Evolutionary conservation across 2,797 vertebrate genomes (phyloP).

Genomic region (Mormyrus hasselquistii): DNA sequence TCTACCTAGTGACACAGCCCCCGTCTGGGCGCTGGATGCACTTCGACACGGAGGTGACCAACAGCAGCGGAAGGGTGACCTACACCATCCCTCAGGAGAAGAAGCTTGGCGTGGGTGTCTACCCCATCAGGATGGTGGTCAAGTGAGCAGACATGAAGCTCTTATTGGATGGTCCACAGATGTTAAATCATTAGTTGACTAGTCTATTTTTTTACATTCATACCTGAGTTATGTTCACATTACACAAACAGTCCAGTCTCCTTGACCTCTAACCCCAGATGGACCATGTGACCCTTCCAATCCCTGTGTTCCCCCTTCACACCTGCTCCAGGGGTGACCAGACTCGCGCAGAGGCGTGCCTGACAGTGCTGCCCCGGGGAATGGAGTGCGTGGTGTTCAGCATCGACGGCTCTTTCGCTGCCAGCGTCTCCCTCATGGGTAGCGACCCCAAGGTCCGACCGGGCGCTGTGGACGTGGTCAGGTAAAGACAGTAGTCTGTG

Average conservation of each 20-base stretch:
- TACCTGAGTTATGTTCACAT: background rate
- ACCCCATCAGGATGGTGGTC: constrained; percentile 81
- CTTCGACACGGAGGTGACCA: constrained; percentile 75
- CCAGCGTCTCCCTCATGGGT: constrained; percentile 97
- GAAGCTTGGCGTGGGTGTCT: constrained; percentile 72
- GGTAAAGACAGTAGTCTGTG: constrained; percentile 52
- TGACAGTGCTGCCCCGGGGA: constrained; percentile 78
- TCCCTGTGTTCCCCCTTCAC: background rate
- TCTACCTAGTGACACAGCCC: constrained; percentile 74
- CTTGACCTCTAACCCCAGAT: background rate
- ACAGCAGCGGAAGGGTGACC: constrained; percentile 71
- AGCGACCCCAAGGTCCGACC: constrained; percentile 96
- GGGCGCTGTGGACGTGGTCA: constrained; percentile 91
- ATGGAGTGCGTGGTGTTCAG: constrained; percentile 97
- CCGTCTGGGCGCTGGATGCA: constrained; percentile 75
- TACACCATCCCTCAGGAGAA: constrained; percentile 68
- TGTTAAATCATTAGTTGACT: background rate
- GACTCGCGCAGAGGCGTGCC: constrained; percentile 88
- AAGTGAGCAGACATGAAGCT: constrained; percentile 51
- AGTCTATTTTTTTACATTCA: background rate
- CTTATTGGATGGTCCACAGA: background rate
- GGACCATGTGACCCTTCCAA: background rate
- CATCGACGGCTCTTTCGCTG: constrained; percentile 93
- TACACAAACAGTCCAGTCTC: background rate
- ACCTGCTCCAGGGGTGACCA: constrained; percentile 78